phyloP scores from a whole-genome alignment of 2,797 vertebrate species.

The Coluber constrictor region DNA sequence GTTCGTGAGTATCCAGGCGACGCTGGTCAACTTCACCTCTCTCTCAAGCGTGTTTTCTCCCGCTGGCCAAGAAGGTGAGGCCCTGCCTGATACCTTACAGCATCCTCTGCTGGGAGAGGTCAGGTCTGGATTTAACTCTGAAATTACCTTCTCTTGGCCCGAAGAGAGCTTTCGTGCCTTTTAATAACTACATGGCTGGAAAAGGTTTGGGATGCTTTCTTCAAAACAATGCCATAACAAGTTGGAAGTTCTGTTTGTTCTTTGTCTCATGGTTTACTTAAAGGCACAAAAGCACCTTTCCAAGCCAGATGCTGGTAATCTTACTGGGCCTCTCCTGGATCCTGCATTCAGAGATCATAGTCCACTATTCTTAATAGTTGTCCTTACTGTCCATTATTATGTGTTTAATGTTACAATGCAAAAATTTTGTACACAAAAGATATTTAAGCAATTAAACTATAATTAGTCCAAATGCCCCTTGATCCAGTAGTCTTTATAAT shows the following conservation, averaged over 20 bases:
- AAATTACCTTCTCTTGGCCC: slow-evolving; percentile 5
- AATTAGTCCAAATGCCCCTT: neutral
- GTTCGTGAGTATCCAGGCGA: slow-evolving; percentile 77
- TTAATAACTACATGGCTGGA: neutral
- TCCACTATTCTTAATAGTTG: neutral
- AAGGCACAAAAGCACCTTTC: slow-evolving; percentile 5
- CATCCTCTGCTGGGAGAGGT: slow-evolving; percentile 9
- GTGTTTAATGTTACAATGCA: neutral
- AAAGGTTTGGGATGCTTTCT: neutral
- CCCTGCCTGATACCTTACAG: slow-evolving; percentile 26
- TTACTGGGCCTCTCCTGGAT: neutral
- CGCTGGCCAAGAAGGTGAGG: slow-evolving; percentile 32
- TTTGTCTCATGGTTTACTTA: neutral
- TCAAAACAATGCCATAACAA: neutral
- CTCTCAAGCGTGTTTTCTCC: slow-evolving; percentile 31
- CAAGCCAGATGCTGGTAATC: neutral
- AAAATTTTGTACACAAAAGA: neutral
- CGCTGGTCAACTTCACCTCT: slow-evolving; percentile 29
- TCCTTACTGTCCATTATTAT: neutral
- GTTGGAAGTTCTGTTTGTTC: neutral
- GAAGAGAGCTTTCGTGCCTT: slow-evolving; percentile 2
- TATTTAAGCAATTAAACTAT: neutral
- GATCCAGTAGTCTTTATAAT: neutral
- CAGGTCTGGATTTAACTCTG: slow-evolving; percentile 30
- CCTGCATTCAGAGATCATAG: neutral